A percentile compares a stretch with the other conserved stretches of the same genome.
phyloP scores from a whole-genome alignment of 2,888 invertebrate species.

The Cantharis flavilabris region DNA sequence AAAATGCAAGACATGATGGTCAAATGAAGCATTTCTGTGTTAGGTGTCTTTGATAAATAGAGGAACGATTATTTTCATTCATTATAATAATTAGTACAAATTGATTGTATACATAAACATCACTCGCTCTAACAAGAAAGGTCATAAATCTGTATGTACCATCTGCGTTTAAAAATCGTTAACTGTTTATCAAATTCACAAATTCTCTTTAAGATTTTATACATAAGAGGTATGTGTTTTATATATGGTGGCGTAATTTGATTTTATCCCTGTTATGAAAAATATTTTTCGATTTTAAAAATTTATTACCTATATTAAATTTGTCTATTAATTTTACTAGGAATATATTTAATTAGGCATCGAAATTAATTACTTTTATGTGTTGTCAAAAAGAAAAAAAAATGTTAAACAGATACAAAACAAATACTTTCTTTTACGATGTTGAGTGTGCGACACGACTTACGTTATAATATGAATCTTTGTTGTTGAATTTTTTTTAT shows the following conservation, averaged over 20 bases:
- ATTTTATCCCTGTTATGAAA: not conserved
- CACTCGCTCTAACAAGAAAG: slow-evolving; percentile 2
- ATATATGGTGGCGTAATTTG: not conserved
- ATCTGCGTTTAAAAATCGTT: not conserved
- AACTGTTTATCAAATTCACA: slow-evolving; percentile 22
- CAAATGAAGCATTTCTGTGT: slow-evolving; percentile 28
- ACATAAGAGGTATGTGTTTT: slow-evolving; percentile 16
- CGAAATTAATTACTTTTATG: not conserved
- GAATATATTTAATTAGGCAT: not conserved
- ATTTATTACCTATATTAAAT: not conserved
- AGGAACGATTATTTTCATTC: slow-evolving; percentile 6
- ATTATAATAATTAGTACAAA: slow-evolving; percentile 25
- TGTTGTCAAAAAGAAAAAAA: not conserved
- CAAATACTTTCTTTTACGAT: not conserved
- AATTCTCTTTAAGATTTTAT: slow-evolving; percentile 22
- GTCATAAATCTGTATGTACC: not conserved
- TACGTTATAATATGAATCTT: not conserved
- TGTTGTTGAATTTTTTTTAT: not conserved
- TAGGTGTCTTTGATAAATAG: slow-evolving; percentile 27
- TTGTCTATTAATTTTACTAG: not conserved
- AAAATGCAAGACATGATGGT: slow-evolving; percentile 8
- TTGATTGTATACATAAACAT: slow-evolving; percentile 13
- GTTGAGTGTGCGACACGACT: not conserved
- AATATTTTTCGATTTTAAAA: not conserved
- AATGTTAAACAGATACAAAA: not conserved